These are phyloP conservation scores for Cirrhinus mrigala DNA, from an alignment of 2,797 vertebrate species.

Conservation along the genomic window DNA sequence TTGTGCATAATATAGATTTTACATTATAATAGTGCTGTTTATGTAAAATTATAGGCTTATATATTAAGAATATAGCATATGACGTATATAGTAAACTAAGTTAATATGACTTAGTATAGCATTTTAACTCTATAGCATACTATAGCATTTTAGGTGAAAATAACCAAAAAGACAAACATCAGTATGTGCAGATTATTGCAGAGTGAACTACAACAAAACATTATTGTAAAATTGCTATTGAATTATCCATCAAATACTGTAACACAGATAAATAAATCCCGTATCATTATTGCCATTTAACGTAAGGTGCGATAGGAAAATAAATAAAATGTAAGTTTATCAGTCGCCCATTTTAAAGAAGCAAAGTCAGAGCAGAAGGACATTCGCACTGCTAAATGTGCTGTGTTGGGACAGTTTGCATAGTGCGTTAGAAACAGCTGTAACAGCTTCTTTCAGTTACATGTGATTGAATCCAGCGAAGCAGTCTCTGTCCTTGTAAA, in stretches of 20 bases:
- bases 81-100: background rate
- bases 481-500: background rate
- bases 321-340: background rate
- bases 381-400: background rate
- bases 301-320: background rate
- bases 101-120: background rate
- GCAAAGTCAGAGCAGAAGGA: background rate
- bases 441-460: background rate
- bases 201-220: background rate
- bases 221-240: background rate
- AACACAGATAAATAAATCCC: background rate
- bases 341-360: conserved; percentile 10
- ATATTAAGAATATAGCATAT: too few species aligned
- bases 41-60: background rate
- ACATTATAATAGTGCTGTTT: conserved; percentile 7
- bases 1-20: background rate
- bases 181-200: background rate
- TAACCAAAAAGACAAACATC: background rate
- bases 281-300: conserved; percentile 9
- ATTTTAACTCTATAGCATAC: background rate
- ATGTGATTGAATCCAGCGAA: background rate
- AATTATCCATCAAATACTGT: background rate
- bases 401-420: conserved; percentile 4
- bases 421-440: conserved; percentile 16
- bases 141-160: background rate